Evolutionary conservation across 2,113 vertebrate species (phyloP).

Genomic region (Erythrolamprus reginae): DNA sequence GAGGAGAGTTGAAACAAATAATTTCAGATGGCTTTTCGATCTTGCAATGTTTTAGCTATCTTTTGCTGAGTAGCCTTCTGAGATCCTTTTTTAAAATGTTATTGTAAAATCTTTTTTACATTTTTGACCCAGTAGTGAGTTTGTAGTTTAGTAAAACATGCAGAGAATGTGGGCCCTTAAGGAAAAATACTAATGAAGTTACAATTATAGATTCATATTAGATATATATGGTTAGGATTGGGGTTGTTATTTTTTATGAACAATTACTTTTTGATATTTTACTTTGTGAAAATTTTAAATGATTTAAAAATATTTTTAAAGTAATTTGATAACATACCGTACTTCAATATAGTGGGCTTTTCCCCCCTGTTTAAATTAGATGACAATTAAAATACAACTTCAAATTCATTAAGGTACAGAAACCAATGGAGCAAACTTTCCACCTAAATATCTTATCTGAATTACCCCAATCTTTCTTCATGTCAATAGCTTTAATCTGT

Average conservation of each 20-base stretch:
- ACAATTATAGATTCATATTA: neutral
- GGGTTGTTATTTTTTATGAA: neutral
- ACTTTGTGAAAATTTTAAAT: neutral
- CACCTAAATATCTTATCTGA: neutral
- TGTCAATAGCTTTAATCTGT: neutral
- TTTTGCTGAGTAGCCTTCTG: neutral
- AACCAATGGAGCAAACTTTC: neutral
- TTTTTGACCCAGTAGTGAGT: neutral
- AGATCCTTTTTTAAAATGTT: neutral
- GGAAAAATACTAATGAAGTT: neutral
- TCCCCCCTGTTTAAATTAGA: neutral
- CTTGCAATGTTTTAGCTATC: neutral
- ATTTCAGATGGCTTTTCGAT: neutral
- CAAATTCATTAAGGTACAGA: neutral
- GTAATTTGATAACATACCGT: neutral
- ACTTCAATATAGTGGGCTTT: neutral
- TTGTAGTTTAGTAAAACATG: neutral
- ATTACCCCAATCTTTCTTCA: neutral
- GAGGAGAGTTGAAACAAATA: neutral
- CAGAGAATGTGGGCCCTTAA: neutral
- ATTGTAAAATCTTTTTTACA: neutral
- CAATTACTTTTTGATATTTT: neutral
- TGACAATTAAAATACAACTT: neutral
- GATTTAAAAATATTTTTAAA: neutral
- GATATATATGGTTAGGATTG: neutral